Evolutionary conservation across 2,888 invertebrate species (phyloP).

Genomic region (Nemurella pictetii): DNA sequence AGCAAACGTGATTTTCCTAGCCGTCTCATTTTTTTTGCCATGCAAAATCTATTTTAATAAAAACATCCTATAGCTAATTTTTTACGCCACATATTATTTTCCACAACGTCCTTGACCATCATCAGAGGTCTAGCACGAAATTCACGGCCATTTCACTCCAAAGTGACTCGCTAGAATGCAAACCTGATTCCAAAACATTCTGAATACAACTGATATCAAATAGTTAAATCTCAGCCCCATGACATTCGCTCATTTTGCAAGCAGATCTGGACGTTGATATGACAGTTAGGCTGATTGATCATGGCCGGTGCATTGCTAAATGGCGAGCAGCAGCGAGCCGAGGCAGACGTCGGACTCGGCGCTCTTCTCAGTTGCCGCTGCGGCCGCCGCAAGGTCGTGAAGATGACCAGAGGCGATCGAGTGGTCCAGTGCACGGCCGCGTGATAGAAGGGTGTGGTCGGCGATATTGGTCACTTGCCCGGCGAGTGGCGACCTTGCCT

Average conservation of each 20-base stretch:
- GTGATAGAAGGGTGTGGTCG: conserved; percentile 16
- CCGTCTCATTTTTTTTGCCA: not conserved
- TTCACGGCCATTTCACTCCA: not conserved
- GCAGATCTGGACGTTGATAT: not conserved
- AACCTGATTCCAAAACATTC: not conserved
- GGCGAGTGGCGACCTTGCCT: not conserved
- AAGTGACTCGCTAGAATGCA: not conserved
- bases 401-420: not conserved
- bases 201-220: not conserved
- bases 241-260: not conserved
- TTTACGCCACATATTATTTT: not conserved
- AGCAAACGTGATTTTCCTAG: not conserved
- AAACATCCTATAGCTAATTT: not conserved
- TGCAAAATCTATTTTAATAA: not conserved
- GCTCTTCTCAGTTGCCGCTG: not conserved
- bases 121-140: not conserved
- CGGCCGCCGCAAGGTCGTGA: not conserved
- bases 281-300: not conserved
- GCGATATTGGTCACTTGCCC: conserved; percentile 13
- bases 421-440: not conserved
- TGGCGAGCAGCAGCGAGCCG: not conserved
- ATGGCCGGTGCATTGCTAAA: not conserved
- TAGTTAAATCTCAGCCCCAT: not conserved
- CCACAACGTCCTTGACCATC: conserved; percentile 13
- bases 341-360: not conserved